Percentiles rank a stretch among this genome's conserved stretches.
Evolutionary conservation across 2,797 vertebrate species (phyloP).

Genomic region (Diglossa cyanea): DNA sequence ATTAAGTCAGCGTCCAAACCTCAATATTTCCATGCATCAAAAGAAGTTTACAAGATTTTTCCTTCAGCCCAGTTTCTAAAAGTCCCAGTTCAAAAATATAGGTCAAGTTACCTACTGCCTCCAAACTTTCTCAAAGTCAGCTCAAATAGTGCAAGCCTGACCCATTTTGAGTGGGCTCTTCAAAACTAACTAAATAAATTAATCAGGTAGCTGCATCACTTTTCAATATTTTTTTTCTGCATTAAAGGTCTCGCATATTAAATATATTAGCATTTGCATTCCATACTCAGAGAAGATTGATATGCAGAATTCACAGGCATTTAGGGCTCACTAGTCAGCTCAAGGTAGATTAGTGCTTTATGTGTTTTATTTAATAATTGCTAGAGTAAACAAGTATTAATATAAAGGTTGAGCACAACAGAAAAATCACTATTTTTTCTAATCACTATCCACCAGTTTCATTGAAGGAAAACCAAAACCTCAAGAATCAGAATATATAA

Average conservation of each 20-base stretch:
- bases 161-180: background rate
- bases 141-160: background rate
- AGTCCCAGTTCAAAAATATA: conserved; percentile 17
- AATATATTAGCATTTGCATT: background rate
- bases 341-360: background rate
- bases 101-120: background rate
- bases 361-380: background rate
- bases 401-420: background rate
- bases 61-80: background rate
- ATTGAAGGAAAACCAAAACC: background rate
- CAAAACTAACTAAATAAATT: background rate
- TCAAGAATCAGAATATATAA: background rate
- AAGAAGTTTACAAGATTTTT: background rate
- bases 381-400: background rate
- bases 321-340: background rate
- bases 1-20: background rate
- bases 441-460: background rate
- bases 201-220: background rate
- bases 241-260: background rate
- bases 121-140: conserved; percentile 15
- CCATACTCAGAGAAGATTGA: background rate
- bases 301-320: background rate
- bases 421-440: background rate
- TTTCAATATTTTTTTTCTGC: background rate
- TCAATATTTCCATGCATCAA: background rate